Evolutionary conservation across 2,797 vertebrate genomes (phyloP).

Genomic region (Pipistrellus kuhlii): DNA sequence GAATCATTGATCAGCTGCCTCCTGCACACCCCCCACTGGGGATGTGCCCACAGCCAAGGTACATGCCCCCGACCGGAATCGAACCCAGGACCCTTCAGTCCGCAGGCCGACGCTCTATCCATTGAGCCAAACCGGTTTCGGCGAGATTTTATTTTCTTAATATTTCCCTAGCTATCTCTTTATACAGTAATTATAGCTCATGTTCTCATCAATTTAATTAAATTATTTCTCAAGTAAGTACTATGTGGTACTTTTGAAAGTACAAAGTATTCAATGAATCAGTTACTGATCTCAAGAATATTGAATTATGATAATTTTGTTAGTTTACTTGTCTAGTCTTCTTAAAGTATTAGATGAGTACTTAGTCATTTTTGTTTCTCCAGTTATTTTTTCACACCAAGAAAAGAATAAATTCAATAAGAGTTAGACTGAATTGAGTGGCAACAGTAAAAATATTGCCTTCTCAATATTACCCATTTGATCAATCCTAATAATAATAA

Average conservation of each 20-base stretch:
- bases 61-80: too few species aligned
- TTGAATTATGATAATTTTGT: background rate
- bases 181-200: background rate
- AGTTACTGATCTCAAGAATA: background rate
- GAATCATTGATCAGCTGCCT: too few species aligned
- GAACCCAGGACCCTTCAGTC: too few species aligned
- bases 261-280: background rate
- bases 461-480: background rate
- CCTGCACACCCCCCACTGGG: too few species aligned
- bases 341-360: background rate
- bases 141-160: background rate
- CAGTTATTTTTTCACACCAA: background rate
- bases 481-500: constrained; percentile 1
- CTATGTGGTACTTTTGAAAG: background rate
- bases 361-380: constrained; percentile 17
- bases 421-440: background rate
- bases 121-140: too few species aligned
- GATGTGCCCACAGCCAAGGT: too few species aligned
- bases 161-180: background rate
- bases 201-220: background rate
- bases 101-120: too few species aligned
- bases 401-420: background rate
- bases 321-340: background rate
- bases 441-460: background rate
- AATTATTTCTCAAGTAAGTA: background rate